A percentile compares a stretch with the other conserved stretches of the same genome.
These are phyloP conservation scores for Propithecus deckenii DNA, from an alignment of 2,797 vertebrate species.

Conservation along the genomic window DNA sequence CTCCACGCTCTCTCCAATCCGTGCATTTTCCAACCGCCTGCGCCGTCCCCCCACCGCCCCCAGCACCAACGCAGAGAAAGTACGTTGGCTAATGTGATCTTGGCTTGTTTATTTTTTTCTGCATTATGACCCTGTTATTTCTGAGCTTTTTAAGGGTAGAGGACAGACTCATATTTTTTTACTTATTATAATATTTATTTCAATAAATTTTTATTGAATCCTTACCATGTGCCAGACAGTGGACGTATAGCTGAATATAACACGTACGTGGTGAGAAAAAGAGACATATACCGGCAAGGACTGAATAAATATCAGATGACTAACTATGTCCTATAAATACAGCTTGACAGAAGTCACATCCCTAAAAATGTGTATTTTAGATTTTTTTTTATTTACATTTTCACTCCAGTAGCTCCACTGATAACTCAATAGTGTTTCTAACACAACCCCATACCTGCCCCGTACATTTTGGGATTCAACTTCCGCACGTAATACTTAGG, in stretches of 20 bases:
- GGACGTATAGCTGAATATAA: neutral
- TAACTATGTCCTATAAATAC: neutral
- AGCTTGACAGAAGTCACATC: neutral
- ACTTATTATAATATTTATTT: neutral
- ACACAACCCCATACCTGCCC: neutral
- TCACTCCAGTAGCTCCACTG: neutral
- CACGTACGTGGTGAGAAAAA: neutral
- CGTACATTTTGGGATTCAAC: neutral
- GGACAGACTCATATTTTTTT: neutral
- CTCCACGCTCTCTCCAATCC: neutral
- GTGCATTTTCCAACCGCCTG: neutral
- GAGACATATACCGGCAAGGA: neutral
- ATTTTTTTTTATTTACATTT: neutral
- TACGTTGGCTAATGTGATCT: neutral
- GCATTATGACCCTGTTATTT: no score
- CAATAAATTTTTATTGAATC: neutral
- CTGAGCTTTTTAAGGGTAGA: neutral
- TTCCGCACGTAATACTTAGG: neutral
- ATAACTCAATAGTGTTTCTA: neutral
- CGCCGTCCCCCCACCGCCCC: neutral
- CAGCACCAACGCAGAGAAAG: neutral
- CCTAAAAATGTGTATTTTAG: neutral
- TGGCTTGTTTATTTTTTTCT: neutral
- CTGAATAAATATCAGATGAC: neutral
- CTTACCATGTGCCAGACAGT: neutral